phyloP scores from a whole-genome alignment of 2,888 invertebrate genomes.

The Gibbula magus region DNA sequence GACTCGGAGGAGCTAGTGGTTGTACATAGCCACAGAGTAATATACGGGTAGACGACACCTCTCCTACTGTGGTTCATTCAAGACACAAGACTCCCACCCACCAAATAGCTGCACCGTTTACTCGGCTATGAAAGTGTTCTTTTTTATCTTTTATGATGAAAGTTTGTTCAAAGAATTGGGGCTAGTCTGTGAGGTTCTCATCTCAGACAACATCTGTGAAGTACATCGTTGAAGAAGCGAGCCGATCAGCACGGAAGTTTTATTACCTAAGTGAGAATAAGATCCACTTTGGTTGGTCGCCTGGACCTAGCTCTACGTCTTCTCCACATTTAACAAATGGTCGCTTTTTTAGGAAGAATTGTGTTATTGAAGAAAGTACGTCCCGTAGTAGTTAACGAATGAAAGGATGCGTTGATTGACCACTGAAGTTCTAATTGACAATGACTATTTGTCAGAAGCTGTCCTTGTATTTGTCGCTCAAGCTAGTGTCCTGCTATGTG shows the following conservation, averaged over 20 bases:
- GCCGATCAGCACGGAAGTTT: background rate
- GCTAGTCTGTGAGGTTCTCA: slow-evolving; percentile 4
- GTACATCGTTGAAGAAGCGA: slow-evolving; percentile 4
- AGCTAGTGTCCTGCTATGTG: background rate
- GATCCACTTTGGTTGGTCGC: slow-evolving; percentile 17
- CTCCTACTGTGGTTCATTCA: background rate
- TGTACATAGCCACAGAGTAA: background rate
- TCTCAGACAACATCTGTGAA: slow-evolving; percentile 21
- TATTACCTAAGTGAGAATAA: slow-evolving; percentile 24
- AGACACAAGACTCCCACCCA: background rate
- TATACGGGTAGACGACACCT: slow-evolving; percentile 10
- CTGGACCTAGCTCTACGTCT: slow-evolving; percentile 13
- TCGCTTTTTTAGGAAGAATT: slow-evolving; percentile 10
- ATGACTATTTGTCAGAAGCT: background rate
- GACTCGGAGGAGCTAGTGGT: background rate
- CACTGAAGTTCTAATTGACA: background rate
- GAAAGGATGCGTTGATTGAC: slow-evolving; percentile 2
- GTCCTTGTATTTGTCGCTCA: background rate
- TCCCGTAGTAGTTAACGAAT: background rate
- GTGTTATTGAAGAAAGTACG: background rate
- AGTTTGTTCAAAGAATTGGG: slow-evolving; percentile 23
- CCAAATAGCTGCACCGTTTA: background rate
- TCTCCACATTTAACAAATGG: slow-evolving; percentile 17
- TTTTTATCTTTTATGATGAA: slow-evolving; percentile 24
- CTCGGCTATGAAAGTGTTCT: slow-evolving; percentile 4